These are phyloP conservation scores for Cephus pygmeus DNA, from an alignment of 2,888 invertebrate genomes.

Conservation along the genomic window DNA sequence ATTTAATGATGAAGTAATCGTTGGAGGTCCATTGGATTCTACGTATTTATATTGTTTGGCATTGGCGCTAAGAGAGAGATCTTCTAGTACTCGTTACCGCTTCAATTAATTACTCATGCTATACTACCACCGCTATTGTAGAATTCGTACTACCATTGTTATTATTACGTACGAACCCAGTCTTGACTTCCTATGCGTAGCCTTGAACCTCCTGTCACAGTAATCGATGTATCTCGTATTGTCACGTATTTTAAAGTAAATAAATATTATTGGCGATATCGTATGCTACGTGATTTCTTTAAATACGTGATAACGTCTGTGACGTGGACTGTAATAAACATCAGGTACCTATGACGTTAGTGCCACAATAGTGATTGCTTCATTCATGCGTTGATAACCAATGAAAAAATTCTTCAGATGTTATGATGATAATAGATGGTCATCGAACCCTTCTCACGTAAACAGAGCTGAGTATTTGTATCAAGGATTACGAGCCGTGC, in stretches of 20 bases:
- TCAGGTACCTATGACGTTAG: background rate
- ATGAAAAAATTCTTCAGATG: background rate
- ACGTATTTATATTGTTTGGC: background rate
- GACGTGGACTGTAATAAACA: background rate
- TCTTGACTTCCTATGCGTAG: background rate
- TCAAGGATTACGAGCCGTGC: background rate
- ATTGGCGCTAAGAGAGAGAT: background rate
- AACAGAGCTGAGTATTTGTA: background rate
- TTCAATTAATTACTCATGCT: background rate
- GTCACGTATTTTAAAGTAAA: background rate
- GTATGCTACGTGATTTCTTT: background rate
- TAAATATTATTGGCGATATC: background rate
- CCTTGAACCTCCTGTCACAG: background rate
- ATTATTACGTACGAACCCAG: background rate
- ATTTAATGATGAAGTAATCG: background rate
- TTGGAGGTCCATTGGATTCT: background rate
- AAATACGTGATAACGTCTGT: background rate
- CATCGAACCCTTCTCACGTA: background rate
- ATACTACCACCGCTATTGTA: background rate
- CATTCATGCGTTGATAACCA: background rate
- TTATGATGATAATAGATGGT: background rate
- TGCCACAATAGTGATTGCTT: background rate
- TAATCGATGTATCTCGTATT: background rate
- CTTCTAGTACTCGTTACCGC: background rate
- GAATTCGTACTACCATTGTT: background rate